Conservation (phyloP, 2,888 invertebrate genomes). For the Ommatoiulus sabulosus region DNA sequence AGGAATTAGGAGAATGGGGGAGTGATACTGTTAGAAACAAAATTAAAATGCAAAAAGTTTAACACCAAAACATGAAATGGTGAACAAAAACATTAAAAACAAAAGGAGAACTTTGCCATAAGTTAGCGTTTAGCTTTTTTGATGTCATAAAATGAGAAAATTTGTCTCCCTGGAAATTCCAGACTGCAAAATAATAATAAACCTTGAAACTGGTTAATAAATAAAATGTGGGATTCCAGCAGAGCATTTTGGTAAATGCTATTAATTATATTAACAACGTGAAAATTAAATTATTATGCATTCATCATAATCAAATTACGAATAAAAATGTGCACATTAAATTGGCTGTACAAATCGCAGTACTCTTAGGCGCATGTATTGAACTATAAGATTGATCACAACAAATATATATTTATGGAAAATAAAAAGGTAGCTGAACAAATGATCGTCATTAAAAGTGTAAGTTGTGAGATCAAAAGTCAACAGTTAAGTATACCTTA, state of each 20-base stretch:
- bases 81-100: background rate
- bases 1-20: background rate
- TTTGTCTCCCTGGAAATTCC: background rate
- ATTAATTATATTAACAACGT: background rate
- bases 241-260: slow-evolving; percentile 5
- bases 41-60: background rate
- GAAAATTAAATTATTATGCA: slow-evolving; percentile 38
- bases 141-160: background rate
- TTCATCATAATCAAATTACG: background rate
- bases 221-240: background rate
- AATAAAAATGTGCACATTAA: slow-evolving; percentile 20
- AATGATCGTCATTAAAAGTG: slow-evolving; percentile 4
- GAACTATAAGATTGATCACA: slow-evolving; percentile 22
- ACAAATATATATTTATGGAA: slow-evolving; percentile 31
- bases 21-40: background rate
- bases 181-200: background rate
- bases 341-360: slow-evolving; percentile 6
- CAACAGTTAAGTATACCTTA: slow-evolving; percentile 30
- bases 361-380: background rate
- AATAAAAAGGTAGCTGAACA: slow-evolving; percentile 35
- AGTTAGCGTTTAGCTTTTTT: background rate
- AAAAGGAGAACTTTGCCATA: background rate
- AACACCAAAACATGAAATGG: background rate
- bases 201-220: background rate
- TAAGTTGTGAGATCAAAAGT: slow-evolving; percentile 41